Conservation (phyloP, 53 echinoderm and acorn worm genomes). For the Henricia sp. region DNA sequence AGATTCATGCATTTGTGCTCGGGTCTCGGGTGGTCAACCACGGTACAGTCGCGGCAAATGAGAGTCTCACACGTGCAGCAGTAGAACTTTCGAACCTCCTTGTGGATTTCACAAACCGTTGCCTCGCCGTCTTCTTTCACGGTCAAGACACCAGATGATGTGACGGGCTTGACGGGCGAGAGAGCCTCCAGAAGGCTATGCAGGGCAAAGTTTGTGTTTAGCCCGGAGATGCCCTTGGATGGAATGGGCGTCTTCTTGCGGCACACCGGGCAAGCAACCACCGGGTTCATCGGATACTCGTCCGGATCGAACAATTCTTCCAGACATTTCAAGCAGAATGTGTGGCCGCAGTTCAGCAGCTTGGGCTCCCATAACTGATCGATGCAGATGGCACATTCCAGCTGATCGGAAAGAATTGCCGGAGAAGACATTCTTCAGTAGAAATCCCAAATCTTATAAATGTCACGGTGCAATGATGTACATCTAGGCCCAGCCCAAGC, state of each 20-base stretch:
- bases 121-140: conserved; percentile 19
- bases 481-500: too few relatives aligned
- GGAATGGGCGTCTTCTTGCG: conserved; percentile 31
- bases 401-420: conserved; percentile 17
- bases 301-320: conserved; percentile 8
- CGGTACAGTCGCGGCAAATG: conserved; percentile 63
- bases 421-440: conserved; percentile 17
- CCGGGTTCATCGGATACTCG: not conserved
- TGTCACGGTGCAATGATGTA: too few relatives aligned
- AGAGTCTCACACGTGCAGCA: conserved; percentile 48
- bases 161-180: not conserved
- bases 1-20: conserved; percentile 57
- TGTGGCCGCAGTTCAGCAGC: conserved; percentile 46
- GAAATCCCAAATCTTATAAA: too few relatives aligned
- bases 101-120: conserved; percentile 34
- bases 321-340: conserved; percentile 48
- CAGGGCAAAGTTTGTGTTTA: conserved; percentile 38
- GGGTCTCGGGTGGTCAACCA: conserved; percentile 62
- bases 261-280: conserved; percentile 40
- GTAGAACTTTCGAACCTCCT: conserved; percentile 45
- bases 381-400: conserved; percentile 33
- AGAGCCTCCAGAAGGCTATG: conserved; percentile 38
- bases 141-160: not conserved
- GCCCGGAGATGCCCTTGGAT: conserved; percentile 3
- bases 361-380: conserved; percentile 34